Base-by-base conservation (phyloP, 2,888 invertebrate species). In the Tridacna crocea region DNA sequence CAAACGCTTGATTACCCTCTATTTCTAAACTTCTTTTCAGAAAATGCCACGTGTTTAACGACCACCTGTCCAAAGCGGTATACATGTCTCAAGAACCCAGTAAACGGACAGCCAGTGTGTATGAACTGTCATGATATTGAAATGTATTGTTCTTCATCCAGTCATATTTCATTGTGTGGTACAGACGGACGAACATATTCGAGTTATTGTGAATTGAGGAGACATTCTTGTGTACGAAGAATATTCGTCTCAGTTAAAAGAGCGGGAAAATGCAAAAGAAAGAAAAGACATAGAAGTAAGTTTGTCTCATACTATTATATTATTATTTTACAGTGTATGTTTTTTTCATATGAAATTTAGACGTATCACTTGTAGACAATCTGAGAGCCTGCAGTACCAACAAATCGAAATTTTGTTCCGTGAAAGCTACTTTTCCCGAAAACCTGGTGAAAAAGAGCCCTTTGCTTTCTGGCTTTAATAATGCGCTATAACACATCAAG, bases 151-250 rank as follows among this genome's bases (percentile, higher is more conserved):
- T 12, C 63, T 6, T 61, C 79, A 8, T 24, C 74, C 12, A 19
- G 48, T n/a, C 26, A 46, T 12, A 27, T 77, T 13, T 58, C 80
- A 11, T 95, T 97, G 79, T 97, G 97, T 93, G 97, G 96, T 82
- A 95, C 96, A 88, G 97, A 97, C 94, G 96, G 96, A 93, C 95
- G 95, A 90, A 97, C 97, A 36, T 97, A 97, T 93, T 95, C 95
- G 86, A 96, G 96, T 80, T 97, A 97, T 96, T 97, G 97, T 94
- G 96, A 97, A 94, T 96, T 97, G 96, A 96, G 96, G 92, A 96
- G 96, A 93, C 96, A 96, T 91, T 96, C 97, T n/a, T 97, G 97
- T 93, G 95, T 95, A 88, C 96, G 96, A 60, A 97, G 97, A 68
- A 96, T 96, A 91, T 96, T 96, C 90, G 96, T 97, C 87, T 96